phyloP scores from a whole-genome alignment of 2,797 vertebrate species.

The Chrysolophus pictus region DNA sequence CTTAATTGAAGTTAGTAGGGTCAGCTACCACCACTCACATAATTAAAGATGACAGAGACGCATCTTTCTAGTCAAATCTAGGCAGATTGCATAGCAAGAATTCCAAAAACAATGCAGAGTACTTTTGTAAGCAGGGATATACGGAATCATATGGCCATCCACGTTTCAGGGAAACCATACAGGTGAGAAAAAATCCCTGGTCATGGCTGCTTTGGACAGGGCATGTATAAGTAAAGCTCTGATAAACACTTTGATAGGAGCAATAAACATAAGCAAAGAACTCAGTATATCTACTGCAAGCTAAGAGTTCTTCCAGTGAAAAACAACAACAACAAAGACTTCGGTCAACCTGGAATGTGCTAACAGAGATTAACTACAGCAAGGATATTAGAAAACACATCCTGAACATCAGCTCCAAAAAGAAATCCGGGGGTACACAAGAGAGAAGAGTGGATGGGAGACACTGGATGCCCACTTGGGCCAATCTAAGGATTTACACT shows the following conservation, averaged over 20 bases:
- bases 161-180: neutral
- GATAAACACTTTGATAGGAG: neutral
- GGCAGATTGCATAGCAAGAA: neutral
- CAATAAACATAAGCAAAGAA: neutral
- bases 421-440: neutral
- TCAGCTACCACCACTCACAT: neutral
- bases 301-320: neutral
- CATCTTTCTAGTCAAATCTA: neutral
- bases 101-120: neutral
- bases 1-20: neutral
- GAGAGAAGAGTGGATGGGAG: neutral
- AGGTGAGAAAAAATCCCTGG: neutral
- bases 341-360: neutral
- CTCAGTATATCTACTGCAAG: neutral
- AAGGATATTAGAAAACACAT: neutral
- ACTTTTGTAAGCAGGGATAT: neutral
- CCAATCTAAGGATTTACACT: neutral
- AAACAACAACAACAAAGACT: neutral
- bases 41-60: neutral
- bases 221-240: neutral
- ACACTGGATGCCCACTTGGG: neutral
- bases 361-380: neutral
- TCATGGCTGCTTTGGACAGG: neutral
- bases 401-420: neutral
- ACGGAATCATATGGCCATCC: neutral